Percentiles rank a stretch among this genome's conserved stretches.
These are phyloP conservation scores for Amphimedon queenslandica DNA, from an alignment of 37 sponge, comb jelly and placozoan genomes.

Conservation along the genomic window DNA sequence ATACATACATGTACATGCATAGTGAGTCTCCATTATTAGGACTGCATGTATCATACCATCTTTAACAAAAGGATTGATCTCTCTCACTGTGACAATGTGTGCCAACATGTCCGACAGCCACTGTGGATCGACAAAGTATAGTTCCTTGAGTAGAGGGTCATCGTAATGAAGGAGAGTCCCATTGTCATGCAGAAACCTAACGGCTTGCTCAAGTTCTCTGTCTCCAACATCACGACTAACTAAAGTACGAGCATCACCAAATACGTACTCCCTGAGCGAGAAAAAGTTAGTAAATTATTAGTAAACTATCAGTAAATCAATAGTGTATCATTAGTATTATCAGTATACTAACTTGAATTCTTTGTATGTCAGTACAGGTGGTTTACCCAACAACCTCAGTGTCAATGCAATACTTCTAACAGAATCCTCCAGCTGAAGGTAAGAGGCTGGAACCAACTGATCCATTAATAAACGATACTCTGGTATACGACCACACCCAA, in stretches of 20 bases:
- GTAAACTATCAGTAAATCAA: neutral
- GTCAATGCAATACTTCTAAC: slow-evolving; percentile 50
- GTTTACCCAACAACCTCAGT: slow-evolving; percentile 19
- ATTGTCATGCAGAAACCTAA: slow-evolving; percentile 83
- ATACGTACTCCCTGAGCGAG: slow-evolving; percentile 50
- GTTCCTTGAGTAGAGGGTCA: slow-evolving; percentile 70
- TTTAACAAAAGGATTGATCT: slow-evolving; percentile 65
- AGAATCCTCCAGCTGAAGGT: slow-evolving; percentile 80
- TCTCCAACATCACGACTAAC: slow-evolving; percentile 42
- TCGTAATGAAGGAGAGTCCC: slow-evolving; percentile 84
- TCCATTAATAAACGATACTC: slow-evolving; percentile 72
- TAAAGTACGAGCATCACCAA: slow-evolving; percentile 40
- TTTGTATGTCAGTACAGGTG: slow-evolving; percentile 68
- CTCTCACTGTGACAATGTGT: slow-evolving; percentile 74
- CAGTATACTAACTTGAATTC: slow-evolving; percentile 36
- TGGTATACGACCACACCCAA: slow-evolving; percentile 51
- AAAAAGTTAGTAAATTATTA: neutral
- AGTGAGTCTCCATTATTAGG: neutral
- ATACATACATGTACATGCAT: no score
- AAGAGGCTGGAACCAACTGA: slow-evolving; percentile 84
- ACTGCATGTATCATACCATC: slow-evolving; percentile 42
- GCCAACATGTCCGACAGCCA: slow-evolving; percentile 87
- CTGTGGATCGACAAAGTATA: slow-evolving; percentile 93
- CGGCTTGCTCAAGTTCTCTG: slow-evolving; percentile 80
- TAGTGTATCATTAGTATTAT: neutral